Percentiles rank a stretch among this genome's conserved stretches.
These are phyloP conservation scores for Nothura maculosa DNA, from an alignment of 2,797 vertebrate species.

Conservation along the genomic window DNA sequence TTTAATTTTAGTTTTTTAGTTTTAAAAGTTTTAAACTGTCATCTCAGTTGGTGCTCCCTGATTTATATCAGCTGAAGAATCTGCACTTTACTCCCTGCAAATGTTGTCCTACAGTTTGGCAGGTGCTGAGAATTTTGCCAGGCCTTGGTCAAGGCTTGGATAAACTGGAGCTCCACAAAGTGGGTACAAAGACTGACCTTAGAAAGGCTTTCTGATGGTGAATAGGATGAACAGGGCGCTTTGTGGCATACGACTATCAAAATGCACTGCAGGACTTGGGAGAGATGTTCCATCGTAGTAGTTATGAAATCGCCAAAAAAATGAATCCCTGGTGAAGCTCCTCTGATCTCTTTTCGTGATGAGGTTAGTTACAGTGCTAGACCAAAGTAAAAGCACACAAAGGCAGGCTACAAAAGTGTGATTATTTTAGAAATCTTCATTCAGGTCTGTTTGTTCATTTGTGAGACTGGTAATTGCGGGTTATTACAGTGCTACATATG, in stretches of 20 bases:
- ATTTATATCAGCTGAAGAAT: background rate
- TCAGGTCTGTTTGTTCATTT: background rate
- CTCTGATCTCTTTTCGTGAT: background rate
- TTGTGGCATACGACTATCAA: background rate
- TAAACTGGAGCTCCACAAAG: background rate
- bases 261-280: background rate
- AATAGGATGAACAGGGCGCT: background rate
- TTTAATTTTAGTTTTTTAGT: background rate
- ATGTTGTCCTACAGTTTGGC: background rate
- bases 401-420: background rate
- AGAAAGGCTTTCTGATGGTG: background rate
- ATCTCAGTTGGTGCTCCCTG: background rate
- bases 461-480: background rate
- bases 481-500: background rate
- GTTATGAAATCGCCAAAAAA: background rate
- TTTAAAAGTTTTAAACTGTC: background rate
- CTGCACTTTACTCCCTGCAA: background rate
- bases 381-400: background rate
- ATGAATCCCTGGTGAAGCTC: background rate
- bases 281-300: background rate
- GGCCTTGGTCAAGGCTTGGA: background rate
- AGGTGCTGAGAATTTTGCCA: background rate
- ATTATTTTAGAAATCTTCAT: background rate
- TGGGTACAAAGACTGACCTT: background rate
- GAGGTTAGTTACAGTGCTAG: background rate